A percentile compares a stretch with the other conserved stretches of the same genome.
phyloP scores from a whole-genome alignment of 2,797 vertebrate genomes.

The Onychomys leucogaster region DNA sequence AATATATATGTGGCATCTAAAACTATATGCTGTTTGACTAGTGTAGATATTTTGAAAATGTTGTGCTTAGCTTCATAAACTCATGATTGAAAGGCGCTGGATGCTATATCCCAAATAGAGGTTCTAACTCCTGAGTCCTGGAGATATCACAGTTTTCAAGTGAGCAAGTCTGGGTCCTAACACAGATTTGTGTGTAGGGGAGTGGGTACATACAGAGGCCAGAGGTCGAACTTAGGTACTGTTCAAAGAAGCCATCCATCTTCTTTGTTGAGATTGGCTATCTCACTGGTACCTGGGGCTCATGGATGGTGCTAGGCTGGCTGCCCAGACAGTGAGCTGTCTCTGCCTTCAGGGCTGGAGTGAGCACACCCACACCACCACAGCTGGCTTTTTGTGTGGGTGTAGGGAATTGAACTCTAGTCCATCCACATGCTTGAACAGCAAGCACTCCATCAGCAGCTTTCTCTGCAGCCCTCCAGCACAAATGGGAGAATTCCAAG shows the following conservation, averaged over 20 bases:
- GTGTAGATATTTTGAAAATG: neutral
- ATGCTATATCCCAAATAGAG: neutral
- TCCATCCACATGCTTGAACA: neutral
- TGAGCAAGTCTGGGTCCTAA: neutral
- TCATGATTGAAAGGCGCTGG: neutral
- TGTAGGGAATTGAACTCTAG: neutral
- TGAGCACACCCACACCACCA: neutral
- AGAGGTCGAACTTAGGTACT: neutral
- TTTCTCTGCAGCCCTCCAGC: neutral
- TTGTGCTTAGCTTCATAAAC: neutral
- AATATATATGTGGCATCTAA: neutral
- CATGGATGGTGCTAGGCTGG: neutral
- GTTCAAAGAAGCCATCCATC: neutral
- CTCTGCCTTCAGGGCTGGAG: neutral
- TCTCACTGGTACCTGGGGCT: neutral
- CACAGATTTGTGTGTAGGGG: neutral
- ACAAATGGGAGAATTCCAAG: neutral
- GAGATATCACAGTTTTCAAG: conserved; percentile 8
- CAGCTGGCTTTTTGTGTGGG: neutral
- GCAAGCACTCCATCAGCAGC: neutral
- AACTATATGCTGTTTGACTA: neutral
- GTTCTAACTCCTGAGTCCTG: neutral
- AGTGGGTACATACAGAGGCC: neutral
- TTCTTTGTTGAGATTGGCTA: neutral
- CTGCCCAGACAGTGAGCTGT: neutral